A percentile compares a stretch with the other conserved stretches of the same genome.
Conservation (phyloP, 2,113 vertebrate genomes). For the Dromiciops gliroides region DNA sequence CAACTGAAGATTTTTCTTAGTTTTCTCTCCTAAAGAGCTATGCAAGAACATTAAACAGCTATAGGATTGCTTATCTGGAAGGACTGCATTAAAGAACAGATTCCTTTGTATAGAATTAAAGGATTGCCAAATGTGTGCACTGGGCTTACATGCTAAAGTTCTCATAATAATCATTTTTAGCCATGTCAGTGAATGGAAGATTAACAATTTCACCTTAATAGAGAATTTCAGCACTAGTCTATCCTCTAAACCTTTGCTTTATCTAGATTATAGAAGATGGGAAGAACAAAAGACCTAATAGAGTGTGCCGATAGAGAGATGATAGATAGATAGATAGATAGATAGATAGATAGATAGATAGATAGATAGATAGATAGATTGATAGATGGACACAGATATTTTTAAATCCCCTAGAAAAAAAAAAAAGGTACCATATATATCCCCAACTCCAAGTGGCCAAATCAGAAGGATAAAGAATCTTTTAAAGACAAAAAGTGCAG, state of each 20-base stretch:
- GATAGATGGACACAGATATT: neutral
- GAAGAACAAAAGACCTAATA: neutral
- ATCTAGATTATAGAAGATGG: neutral
- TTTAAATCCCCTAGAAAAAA: neutral
- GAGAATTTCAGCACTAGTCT: neutral
- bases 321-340: too few relatives aligned
- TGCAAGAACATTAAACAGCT: neutral
- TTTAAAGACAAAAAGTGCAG: neutral
- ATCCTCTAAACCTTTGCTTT: neutral
- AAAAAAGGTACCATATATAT: neutral
- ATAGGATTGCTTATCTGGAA: neutral
- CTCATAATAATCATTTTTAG: neutral
- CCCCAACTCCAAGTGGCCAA: neutral
- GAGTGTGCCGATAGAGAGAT: too few relatives aligned
- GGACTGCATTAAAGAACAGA: neutral
- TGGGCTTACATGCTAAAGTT: neutral
- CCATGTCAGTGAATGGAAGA: neutral
- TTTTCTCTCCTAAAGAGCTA: constrained; percentile 25
- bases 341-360: too few relatives aligned
- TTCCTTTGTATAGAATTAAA: constrained; percentile 35
- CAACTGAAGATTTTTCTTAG: constrained; percentile 5
- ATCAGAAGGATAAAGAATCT: neutral
- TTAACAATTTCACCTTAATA: neutral
- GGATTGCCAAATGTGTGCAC: neutral
- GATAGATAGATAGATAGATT: too few relatives aligned